Percentiles rank a stretch among this genome's conserved stretches.
These are phyloP conservation scores for Hippocampus zosterae DNA, from an alignment of 2,113 vertebrate genomes.

Conservation along the genomic window DNA sequence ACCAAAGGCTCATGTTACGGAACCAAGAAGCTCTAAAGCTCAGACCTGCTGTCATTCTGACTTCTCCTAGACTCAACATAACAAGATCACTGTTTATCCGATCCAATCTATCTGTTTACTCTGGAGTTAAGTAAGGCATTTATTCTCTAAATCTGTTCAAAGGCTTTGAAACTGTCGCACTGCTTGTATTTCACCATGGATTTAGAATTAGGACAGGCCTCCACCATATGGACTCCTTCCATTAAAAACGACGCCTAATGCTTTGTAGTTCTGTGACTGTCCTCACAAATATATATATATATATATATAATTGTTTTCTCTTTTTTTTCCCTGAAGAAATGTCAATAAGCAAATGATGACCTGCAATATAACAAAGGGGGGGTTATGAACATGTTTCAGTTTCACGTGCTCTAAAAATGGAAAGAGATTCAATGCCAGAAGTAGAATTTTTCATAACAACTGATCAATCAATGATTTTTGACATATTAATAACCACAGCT, in stretches of 20 bases:
- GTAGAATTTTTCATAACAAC: not conserved
- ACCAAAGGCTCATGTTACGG: slow-evolving; percentile 17
- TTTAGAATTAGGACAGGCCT: slow-evolving; percentile 12
- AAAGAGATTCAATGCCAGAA: no score
- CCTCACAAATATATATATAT: not conserved
- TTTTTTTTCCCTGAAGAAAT: no score
- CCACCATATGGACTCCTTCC: slow-evolving; percentile 1
- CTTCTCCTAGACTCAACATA: slow-evolving; percentile 39
- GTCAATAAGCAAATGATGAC: no score
- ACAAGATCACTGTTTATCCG: slow-evolving; percentile 44
- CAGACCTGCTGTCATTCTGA: slow-evolving; percentile 37
- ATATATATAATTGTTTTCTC: no score
- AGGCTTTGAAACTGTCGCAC: slow-evolving; percentile 35
- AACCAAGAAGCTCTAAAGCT: slow-evolving; percentile 31
- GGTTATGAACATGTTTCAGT: no score
- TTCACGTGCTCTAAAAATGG: no score
- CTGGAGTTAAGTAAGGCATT: slow-evolving; percentile 47
- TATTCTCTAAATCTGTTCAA: slow-evolving; percentile 52
- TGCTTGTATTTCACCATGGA: slow-evolving; percentile 12
- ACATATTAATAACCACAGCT: not conserved
- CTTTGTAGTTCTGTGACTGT: not conserved
- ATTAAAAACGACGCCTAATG: not conserved
- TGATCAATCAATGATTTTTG: not conserved
- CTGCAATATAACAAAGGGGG: no score
- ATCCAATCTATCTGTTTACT: slow-evolving; percentile 51